Evolutionary conservation across 2,888 invertebrate species (phyloP).

Genomic region (Polyploca ridens): DNA sequence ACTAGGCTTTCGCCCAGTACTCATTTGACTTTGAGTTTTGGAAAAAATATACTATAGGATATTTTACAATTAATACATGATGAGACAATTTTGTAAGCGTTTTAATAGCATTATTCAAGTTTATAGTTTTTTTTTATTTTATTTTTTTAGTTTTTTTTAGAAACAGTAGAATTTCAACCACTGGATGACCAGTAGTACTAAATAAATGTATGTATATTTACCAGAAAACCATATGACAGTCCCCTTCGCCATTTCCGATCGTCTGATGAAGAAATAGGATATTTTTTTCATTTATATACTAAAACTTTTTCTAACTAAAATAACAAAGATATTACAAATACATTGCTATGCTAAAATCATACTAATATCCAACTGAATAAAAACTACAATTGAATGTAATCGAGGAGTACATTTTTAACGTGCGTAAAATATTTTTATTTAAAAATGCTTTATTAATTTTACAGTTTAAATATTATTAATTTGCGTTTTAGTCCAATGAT

Average conservation of each 20-base stretch:
- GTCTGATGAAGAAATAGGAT: slow-evolving; percentile 48
- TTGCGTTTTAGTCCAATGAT: not conserved
- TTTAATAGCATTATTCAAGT: too few species aligned
- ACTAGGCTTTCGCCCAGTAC: too few species aligned
- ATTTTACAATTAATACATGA: too few species aligned
- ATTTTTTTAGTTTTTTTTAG: too few species aligned
- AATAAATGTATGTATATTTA: slow-evolving; percentile 35
- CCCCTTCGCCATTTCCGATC: slow-evolving; percentile 67
- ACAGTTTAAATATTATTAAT: not conserved
- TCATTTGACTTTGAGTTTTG: too few species aligned
- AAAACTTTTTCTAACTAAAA: slow-evolving; percentile 8
- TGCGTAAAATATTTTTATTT: not conserved
- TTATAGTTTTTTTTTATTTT: too few species aligned
- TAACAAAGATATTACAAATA: slow-evolving; percentile 18
- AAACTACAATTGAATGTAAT: not conserved
- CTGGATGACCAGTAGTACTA: not conserved
- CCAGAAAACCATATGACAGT: slow-evolving; percentile 70
- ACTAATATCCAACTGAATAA: not conserved
- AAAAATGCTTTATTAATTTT: not conserved
- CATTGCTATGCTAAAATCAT: slow-evolving; percentile 24
- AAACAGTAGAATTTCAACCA: too few species aligned
- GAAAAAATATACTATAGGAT: too few species aligned
- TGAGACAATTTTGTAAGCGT: too few species aligned
- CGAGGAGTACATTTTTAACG: not conserved
- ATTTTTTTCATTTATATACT: slow-evolving; percentile 53